Evolutionary conservation across 2,888 invertebrate species (phyloP).

Genomic region (Ormyrus labotus): DNA sequence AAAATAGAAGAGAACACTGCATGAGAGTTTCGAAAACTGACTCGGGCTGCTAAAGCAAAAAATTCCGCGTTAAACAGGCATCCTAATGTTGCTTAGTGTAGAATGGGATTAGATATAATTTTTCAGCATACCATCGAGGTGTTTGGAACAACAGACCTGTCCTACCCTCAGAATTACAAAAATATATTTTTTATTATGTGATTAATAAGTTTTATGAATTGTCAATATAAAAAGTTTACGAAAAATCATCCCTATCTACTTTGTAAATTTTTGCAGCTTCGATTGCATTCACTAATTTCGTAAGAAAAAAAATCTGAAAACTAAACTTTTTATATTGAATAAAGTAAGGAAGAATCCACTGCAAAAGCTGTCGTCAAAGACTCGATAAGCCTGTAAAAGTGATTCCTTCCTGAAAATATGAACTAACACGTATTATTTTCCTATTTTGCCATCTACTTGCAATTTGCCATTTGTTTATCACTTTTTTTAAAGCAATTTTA

Average conservation of each 20-base stretch:
- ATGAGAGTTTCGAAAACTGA: too few species aligned
- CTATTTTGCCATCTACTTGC: neutral
- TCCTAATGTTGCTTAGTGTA: conserved; percentile 9
- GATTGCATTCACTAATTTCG: too few species aligned
- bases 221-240: conserved; percentile 20
- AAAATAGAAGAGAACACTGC: too few species aligned
- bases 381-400: conserved; percentile 53
- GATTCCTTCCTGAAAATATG: conserved; percentile 15
- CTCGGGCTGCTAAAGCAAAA: neutral
- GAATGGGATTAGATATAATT: conserved; percentile 5
- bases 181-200: conserved; percentile 13
- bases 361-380: conserved; percentile 59
- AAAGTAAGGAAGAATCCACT: neutral
- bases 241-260: neutral
- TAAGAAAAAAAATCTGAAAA: neutral
- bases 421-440: neutral
- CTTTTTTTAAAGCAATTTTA: neutral
- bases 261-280: too few species aligned
- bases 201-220: conserved; percentile 1
- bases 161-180: conserved; percentile 55
- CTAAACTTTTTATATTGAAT: conserved; percentile 13
- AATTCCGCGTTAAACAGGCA: conserved; percentile 22
- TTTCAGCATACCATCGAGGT: conserved; percentile 59
- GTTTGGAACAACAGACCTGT: conserved; percentile 62
- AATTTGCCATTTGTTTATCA: conserved; percentile 9